phyloP scores from a whole-genome alignment of 2,113 vertebrate species.

The Melanocharis versteri region DNA sequence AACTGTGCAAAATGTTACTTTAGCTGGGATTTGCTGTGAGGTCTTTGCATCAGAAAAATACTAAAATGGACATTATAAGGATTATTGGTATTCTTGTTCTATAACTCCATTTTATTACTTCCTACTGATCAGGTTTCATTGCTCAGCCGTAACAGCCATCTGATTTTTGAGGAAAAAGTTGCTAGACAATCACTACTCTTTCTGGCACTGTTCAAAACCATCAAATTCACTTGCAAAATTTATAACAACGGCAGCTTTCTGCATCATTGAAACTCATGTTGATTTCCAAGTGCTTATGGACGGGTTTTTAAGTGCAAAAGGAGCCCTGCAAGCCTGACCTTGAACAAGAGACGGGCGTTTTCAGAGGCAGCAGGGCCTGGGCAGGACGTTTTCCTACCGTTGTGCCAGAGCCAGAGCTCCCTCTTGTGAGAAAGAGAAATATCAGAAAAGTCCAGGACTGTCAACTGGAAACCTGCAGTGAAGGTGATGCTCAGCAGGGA shows the following conservation, averaged over 20 bases:
- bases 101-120: not conserved
- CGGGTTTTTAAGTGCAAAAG: not conserved
- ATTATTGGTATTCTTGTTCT: not conserved
- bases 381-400: fast-evolving
- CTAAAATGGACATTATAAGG: not conserved
- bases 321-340: not conserved
- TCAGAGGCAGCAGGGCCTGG: not conserved
- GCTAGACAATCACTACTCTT: not conserved
- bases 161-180: not conserved
- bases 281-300: not conserved
- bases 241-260: not conserved
- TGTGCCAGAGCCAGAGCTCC: conserved; percentile 51
- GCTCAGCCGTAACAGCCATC: not conserved
- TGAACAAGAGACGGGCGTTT: not conserved
- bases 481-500: not conserved
- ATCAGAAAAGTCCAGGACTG: not conserved
- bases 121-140: not conserved
- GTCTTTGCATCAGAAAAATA: not conserved
- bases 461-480: not conserved
- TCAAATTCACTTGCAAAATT: not conserved
- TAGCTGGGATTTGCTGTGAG: not conserved
- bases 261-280: not conserved
- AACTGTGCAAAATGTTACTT: not conserved
- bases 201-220: not conserved
- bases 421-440: conserved; percentile 53